phyloP scores from a whole-genome alignment of 2,113 vertebrate genomes.

The Crotophaga sulcirostris region DNA sequence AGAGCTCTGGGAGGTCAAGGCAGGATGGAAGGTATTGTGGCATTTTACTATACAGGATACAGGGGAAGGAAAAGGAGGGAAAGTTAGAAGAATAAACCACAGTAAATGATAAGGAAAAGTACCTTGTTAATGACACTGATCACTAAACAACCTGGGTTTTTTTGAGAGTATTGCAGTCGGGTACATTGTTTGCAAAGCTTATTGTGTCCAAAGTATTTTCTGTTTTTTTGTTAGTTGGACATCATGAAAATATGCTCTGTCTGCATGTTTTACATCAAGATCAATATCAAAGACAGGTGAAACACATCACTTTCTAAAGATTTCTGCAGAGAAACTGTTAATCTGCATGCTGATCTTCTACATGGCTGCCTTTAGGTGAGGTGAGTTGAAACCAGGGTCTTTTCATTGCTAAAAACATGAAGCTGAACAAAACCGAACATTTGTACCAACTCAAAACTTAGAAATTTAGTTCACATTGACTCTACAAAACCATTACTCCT shows the following conservation, averaged over 20 bases:
- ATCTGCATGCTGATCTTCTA: neutral
- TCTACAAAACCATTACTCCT: neutral
- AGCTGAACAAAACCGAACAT: neutral
- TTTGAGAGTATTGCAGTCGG: neutral
- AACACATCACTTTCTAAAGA: neutral
- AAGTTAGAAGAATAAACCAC: neutral
- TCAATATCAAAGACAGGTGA: neutral
- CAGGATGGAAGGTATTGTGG: fast-evolving
- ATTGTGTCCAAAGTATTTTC: neutral
- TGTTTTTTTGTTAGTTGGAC: neutral
- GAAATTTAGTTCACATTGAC: neutral
- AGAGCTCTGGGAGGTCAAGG: neutral
- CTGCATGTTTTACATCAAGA: neutral
- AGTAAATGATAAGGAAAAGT: neutral
- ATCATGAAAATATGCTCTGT: constrained; percentile 31
- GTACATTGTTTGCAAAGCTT: neutral
- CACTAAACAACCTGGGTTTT: neutral
- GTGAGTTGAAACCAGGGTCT: neutral
- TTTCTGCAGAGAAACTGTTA: neutral
- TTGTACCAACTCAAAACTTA: neutral
- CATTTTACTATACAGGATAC: neutral
- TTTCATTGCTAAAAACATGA: neutral
- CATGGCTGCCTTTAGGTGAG: neutral
- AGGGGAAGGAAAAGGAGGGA: fast-evolving
- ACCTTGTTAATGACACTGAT: neutral